phyloP scores from a whole-genome alignment of 2,888 invertebrate species.

The Drosophila kanekoi region DNA sequence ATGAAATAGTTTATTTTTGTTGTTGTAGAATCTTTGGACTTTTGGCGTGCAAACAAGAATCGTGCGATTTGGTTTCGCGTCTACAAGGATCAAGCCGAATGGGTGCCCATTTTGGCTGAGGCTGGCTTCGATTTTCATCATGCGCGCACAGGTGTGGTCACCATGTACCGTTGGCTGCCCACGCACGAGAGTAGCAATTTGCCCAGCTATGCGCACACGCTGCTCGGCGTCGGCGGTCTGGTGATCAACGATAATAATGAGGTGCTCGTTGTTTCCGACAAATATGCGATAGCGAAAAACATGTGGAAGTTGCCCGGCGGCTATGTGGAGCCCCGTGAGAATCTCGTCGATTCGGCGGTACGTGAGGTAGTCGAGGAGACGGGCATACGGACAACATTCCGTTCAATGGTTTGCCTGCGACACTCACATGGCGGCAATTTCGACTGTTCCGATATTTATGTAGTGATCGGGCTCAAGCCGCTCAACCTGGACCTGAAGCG shows the following conservation, averaged over 20 bases:
- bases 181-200: slow-evolving; percentile 87
- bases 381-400: slow-evolving; percentile 91
- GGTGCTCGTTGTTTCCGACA: slow-evolving; percentile 93
- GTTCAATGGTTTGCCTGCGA: slow-evolving; percentile 90
- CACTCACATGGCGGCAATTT: slow-evolving; percentile 92
- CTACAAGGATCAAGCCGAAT: slow-evolving; percentile 88
- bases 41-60: slow-evolving; percentile 88
- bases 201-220: slow-evolving; percentile 91
- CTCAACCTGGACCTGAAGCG: slow-evolving; percentile 87
- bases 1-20: no score
- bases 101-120: slow-evolving; percentile 91
- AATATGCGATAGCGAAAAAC: slow-evolving; percentile 84
- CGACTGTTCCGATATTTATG: slow-evolving; percentile 94
- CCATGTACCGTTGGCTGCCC: slow-evolving; percentile 93
- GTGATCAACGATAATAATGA: slow-evolving; percentile 90
- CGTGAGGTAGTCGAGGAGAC: slow-evolving; percentile 97
- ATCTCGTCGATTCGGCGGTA: slow-evolving; percentile 91
- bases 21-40: slow-evolving; percentile 88
- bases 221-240: slow-evolving; percentile 94
- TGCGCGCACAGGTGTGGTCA: slow-evolving; percentile 91
- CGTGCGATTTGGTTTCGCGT: slow-evolving; percentile 94
- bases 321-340: slow-evolving; percentile 94
- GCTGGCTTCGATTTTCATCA: slow-evolving; percentile 95
- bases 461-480: slow-evolving; percentile 91
- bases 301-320: slow-evolving; percentile 97